A percentile compares a stretch with the other conserved stretches of the same genome.
Evolutionary conservation across 2,113 vertebrate species (phyloP).

Genomic region (Ailurus styani): DNA sequence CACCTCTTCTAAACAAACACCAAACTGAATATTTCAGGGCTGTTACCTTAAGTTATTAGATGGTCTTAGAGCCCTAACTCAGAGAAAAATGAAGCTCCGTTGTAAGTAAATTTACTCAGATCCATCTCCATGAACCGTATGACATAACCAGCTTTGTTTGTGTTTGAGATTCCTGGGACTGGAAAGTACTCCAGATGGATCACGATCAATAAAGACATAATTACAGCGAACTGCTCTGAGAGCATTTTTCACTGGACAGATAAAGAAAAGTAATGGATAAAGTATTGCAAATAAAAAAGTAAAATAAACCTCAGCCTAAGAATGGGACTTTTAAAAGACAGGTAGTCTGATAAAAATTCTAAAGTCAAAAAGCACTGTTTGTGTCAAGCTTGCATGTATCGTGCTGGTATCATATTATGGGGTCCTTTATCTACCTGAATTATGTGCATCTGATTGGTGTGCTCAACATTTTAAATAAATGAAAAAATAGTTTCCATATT

Average conservation of each 20-base stretch:
- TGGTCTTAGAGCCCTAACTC: neutral
- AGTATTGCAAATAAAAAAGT: neutral
- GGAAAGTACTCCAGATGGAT: neutral
- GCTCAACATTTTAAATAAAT: neutral
- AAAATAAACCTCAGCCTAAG: neutral
- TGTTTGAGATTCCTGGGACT: neutral
- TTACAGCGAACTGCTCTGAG: neutral
- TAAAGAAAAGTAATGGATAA: neutral
- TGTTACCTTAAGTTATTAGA: slow-evolving; percentile 1
- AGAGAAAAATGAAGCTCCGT: neutral
- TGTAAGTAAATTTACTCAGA: neutral
- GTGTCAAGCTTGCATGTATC: neutral
- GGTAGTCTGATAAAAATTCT: neutral
- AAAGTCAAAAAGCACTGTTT: neutral
- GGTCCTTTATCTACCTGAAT: neutral
- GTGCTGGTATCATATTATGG: neutral
- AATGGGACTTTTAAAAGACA: neutral
- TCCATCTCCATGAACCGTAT: neutral
- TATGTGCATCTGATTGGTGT: neutral
- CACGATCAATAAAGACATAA: neutral
- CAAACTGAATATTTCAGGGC: neutral
- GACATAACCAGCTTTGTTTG: neutral
- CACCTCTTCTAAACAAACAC: neutral
- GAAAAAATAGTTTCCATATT: neutral
- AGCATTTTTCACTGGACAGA: neutral